A percentile compares a stretch with the other conserved stretches of the same genome.
phyloP scores from a whole-genome alignment of 1,140 invertebrate species.

The Augochlora pura region DNA sequence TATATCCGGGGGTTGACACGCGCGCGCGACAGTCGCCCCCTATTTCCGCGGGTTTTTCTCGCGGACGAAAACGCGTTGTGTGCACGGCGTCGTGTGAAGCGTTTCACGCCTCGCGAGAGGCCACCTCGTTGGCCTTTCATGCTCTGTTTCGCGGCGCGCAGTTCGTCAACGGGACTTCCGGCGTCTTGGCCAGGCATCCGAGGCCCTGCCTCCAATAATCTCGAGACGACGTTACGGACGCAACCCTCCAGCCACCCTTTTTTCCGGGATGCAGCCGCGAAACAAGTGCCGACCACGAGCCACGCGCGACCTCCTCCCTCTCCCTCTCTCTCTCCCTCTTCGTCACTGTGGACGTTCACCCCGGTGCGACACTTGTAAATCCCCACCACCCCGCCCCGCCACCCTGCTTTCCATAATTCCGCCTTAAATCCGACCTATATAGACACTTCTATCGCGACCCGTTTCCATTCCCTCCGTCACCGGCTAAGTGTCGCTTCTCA shows the following conservation, averaged over 20 bases:
- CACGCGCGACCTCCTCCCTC: neutral
- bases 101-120: conserved; percentile 38
- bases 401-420: conserved; percentile 20
- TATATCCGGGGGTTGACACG: too few relatives aligned
- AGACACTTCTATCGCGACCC: neutral
- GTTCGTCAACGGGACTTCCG: conserved; percentile 32
- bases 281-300: neutral
- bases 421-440: neutral
- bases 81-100: conserved; percentile 21
- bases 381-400: too few relatives aligned
- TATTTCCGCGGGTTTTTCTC: too few relatives aligned
- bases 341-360: conserved; percentile 35
- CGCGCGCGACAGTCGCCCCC: too few relatives aligned
- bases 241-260: neutral
- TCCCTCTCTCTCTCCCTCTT: too few relatives aligned
- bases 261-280: conserved; percentile 18
- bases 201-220: conserved; percentile 26
- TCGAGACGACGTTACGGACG: conserved; percentile 35
- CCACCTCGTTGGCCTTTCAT: conserved; percentile 25
- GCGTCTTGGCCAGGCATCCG: conserved; percentile 8
- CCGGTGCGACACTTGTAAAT: neutral
- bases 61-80: conserved; percentile 3
- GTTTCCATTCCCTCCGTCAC: neutral
- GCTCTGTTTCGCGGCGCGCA: conserved; percentile 33
- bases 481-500: neutral